Percentiles rank a stretch among this genome's conserved stretches.
These are phyloP conservation scores for Bufo bufo DNA, from an alignment of 2,113 vertebrate genomes.

Conservation along the genomic window DNA sequence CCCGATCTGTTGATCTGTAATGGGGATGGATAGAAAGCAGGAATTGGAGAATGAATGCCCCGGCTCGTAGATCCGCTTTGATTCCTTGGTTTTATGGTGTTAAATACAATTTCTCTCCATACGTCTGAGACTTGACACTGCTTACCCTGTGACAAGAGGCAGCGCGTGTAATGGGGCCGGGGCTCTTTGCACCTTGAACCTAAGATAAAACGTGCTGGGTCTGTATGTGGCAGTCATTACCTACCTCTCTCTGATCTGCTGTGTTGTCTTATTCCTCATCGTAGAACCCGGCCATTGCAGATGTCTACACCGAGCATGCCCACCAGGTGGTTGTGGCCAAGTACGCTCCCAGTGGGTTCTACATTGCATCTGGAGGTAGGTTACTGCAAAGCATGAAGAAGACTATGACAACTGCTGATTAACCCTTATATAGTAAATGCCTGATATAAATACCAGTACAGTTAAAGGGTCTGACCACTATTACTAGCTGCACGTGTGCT, in stretches of 20 bases:
- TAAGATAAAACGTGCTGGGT: background rate
- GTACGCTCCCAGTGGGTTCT: conserved; percentile 93
- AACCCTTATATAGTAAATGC: background rate
- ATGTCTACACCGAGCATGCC: conserved; percentile 96
- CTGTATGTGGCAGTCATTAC: background rate
- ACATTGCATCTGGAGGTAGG: conserved; percentile 95
- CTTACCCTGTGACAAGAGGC: background rate
- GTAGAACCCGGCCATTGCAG: conserved; percentile 93
- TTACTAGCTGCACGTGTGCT: too few species aligned
- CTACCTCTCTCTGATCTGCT: background rate
- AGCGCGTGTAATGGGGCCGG: background rate
- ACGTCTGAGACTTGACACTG: background rate
- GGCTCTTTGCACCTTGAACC: background rate
- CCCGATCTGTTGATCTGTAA: background rate
- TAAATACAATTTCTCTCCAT: background rate
- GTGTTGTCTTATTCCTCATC: conserved; percentile 23
- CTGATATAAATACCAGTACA: too few species aligned
- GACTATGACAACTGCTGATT: background rate
- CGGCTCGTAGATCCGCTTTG: background rate
- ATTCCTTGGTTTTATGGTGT: background rate
- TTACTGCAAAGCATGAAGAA: background rate
- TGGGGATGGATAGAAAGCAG: background rate
- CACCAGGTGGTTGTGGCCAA: conserved; percentile 91
- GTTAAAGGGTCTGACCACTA: too few species aligned
- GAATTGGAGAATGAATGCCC: background rate